Base-by-base conservation (phyloP, 2,797 vertebrate species). In the Galagoides demidoff region DNA sequence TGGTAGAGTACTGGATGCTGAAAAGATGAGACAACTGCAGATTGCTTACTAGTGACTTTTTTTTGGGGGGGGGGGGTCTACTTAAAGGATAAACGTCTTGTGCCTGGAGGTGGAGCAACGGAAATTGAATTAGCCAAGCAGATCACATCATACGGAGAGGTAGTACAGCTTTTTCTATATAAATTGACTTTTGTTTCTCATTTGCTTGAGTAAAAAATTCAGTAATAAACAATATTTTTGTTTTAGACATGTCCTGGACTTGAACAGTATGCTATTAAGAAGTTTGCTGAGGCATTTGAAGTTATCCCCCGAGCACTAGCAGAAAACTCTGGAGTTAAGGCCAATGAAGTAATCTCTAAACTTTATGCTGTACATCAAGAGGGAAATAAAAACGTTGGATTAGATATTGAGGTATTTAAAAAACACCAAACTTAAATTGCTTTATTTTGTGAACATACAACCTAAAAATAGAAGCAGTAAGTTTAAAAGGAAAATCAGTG, bases 181-280 rank as follows among this genome's bases (percentile, higher is more conserved):
- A n/a, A 57, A 86, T 0, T 55, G 4, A 61, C 0, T 94, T 39
- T 78, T 27, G 49, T 16, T 63, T 0, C 9, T 12, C 8, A 7
- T n/a, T n/a, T 45, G 3, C 43, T 66, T 59, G 34, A 94, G 57
- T 85, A 78, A 68, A 78, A 68, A 76, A 55, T 81, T 29, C 61
- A 91, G 20, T 86, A 52, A 77, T 85, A 59, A 95, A 0, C 37
- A 55, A 49, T 5, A 66, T 96, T 97, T 97, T 39, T 81, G 27
- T 89, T 98, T 95, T 74, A 99, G 99, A 99, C 99, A 19, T 99
- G 99, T 92, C 99, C 99, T 12, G 99, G 99, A 74, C 99, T 99
- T 70, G 99, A 99, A 97, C 99, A 99, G 23, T 99, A 99, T 27
- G 98, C 99, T 89, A 99, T 99, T 96, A 99, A 99, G 98, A 99